These are phyloP conservation scores for Parauchenoglanis ngamensis DNA, from an alignment of 2,797 vertebrate genomes.

Conservation along the genomic window DNA sequence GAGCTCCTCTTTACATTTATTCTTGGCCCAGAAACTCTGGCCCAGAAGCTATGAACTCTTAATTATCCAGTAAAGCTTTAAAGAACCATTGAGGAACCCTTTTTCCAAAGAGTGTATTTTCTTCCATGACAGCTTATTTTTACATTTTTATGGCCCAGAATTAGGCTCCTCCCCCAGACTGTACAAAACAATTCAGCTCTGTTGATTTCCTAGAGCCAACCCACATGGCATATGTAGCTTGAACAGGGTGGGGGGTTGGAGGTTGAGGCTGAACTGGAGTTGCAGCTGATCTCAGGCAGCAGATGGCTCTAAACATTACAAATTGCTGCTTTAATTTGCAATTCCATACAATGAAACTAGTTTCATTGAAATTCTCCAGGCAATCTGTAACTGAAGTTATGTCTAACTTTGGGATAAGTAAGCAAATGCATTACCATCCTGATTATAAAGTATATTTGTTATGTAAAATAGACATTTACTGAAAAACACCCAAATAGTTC, in stretches of 20 bases:
- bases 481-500: not conserved
- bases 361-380: not conserved
- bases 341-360: not conserved
- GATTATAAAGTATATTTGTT: not conserved
- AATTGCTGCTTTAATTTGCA: not conserved
- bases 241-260: not conserved
- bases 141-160: not conserved
- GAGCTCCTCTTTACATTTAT: not conserved
- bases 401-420: not conserved
- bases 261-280: not conserved
- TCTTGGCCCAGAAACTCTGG: not conserved
- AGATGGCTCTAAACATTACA: not conserved
- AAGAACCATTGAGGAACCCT: not conserved
- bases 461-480: slow-evolving; percentile 5
- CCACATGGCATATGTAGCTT: not conserved
- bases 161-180: not conserved
- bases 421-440: not conserved
- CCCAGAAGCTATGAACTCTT: no score
- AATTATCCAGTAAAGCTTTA: not conserved
- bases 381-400: not conserved
- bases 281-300: not conserved
- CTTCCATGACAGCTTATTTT: not conserved
- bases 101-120: not conserved
- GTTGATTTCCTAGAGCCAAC: not conserved
- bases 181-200: not conserved